phyloP scores from a whole-genome alignment of 2,797 vertebrate genomes.

The Xenentodon cancila region DNA sequence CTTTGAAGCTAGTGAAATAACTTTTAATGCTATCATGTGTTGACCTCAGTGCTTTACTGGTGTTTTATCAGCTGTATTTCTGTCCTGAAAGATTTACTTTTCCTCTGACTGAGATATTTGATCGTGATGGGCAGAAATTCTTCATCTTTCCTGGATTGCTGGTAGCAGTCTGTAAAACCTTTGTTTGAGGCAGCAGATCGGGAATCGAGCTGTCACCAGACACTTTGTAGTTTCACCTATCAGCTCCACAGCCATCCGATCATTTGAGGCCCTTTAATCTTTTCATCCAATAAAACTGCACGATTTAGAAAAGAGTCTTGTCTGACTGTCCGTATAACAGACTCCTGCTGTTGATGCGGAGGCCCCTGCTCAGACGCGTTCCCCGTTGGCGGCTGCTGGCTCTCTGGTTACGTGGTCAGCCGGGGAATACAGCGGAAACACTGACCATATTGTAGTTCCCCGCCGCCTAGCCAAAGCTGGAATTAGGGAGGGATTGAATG shows the following conservation, averaged over 20 bases:
- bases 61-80: no score
- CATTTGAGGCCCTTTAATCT: slow-evolving; percentile 10
- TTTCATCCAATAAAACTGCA: neutral
- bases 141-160: no score
- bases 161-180: no score
- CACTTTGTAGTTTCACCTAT: slow-evolving; percentile 16
- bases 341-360: slow-evolving; percentile 22
- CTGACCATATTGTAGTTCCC: slow-evolving; percentile 68
- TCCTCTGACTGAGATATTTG: no score
- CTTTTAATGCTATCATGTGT: no score
- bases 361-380: slow-evolving; percentile 5
- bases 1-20: no score
- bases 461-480: slow-evolving; percentile 21
- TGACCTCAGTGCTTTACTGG: no score
- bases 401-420: slow-evolving; percentile 67
- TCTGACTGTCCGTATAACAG: slow-evolving; percentile 13
- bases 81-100: no score
- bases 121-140: no score
- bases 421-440: slow-evolving; percentile 58
- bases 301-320: neutral
- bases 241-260: slow-evolving; percentile 18
- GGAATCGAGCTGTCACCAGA: neutral
- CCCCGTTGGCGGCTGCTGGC: slow-evolving; percentile 11
- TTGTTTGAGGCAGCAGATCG: neutral
- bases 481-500: slow-evolving; percentile 66